Evolutionary conservation across 2,888 invertebrate genomes (phyloP), one percentile per base, ranked within the genome.

Genomic region (Alviniconcha strummeri): DNA sequence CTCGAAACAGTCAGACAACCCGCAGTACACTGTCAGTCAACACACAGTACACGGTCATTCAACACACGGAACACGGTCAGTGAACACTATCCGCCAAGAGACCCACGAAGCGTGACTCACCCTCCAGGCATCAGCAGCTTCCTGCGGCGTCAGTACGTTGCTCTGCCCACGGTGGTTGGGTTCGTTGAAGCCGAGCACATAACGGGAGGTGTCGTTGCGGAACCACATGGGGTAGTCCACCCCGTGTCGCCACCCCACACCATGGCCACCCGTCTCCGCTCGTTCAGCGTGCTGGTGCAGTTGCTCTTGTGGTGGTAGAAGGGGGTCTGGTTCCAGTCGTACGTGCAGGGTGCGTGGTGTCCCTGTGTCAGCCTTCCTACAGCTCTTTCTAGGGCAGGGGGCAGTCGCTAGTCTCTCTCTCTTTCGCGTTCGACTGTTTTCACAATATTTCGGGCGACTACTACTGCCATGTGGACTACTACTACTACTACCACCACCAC

Each of bases 181-280:
- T 84, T 89, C 89, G 75, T 89, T 89, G 82, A 88, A 89, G 11
- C 87, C 87, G 1, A 89, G 85, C 13, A 89, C 83, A 76, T 85
- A 79, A 36, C 71, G 79, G 15, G 78, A 78, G 36, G 82, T 82
- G 78, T 83, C 79, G 79, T 79, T 79, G 69, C 57, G 71, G 79
- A 83, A 83, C 78, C 71, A 79, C 6, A 79, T 11, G 2, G 83
- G 83, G 69, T 79, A 52, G 64, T 83, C 83, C 72, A 79, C 72
- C 56, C 72, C 60, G 60, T 83, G 71, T 19, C 83, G 55, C 83
- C 83, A 83, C 9, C 83, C 83, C 83, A 83, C 79, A 83, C 83
- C 83, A 83, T 83, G 55, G 83, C 79, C 11, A 83, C 83, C 36
- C 79, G 78, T 52, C 52, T 17, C 55, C 69, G 15, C 75, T 77